A percentile compares a stretch with the other conserved stretches of the same genome.
Conservation (phyloP, 2,888 invertebrate genomes). For the Morinoia aosen region DNA sequence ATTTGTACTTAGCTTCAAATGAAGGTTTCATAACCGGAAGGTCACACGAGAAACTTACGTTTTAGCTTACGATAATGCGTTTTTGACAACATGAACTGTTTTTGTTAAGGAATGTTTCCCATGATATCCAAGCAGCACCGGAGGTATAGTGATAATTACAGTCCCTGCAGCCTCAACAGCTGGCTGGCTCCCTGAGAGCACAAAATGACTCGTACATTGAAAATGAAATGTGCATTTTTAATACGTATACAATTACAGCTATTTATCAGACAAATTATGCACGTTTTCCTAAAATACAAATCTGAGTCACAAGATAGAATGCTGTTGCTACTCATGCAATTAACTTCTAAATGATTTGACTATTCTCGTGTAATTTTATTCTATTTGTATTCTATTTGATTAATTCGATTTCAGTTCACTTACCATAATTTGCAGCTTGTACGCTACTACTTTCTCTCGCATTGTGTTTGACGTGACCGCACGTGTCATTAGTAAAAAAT, state of each 20-base stretch:
- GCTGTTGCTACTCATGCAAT: too few relatives aligned
- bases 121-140: neutral
- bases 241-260: neutral
- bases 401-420: too few relatives aligned
- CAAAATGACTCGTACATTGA: neutral
- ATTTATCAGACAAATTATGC: neutral
- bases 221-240: neutral
- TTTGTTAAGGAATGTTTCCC: neutral
- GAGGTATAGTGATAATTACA: too few relatives aligned
- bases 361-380: too few relatives aligned
- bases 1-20: neutral
- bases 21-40: neutral
- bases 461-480: too few relatives aligned
- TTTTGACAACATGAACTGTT: neutral
- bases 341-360: too few relatives aligned
- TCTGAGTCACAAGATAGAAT: too few relatives aligned
- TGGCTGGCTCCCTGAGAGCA: neutral
- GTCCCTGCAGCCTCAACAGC: neutral
- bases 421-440: too few relatives aligned
- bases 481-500: too few relatives aligned
- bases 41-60: neutral
- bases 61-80: neutral
- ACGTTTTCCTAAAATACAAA: too few relatives aligned
- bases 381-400: too few relatives aligned
- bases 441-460: too few relatives aligned